phyloP scores from a whole-genome alignment of 1,140 invertebrate species.

The honey bee (Apis mellifera) region DNA sequence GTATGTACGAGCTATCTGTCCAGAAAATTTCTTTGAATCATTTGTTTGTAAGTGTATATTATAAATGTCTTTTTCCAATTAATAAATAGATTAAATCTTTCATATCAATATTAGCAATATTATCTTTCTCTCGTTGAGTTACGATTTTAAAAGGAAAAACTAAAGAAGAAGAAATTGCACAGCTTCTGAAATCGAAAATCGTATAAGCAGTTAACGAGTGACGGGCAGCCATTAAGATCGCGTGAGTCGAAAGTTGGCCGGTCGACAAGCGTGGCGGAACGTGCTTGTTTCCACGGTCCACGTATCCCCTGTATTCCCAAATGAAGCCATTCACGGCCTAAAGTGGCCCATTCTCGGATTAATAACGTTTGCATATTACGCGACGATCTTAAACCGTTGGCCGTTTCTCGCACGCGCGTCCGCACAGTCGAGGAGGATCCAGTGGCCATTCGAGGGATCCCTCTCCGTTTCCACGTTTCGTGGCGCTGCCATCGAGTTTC shows the following conservation, averaged over 20 bases:
- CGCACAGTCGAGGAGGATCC: not conserved
- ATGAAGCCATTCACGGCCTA: slow-evolving; percentile 25
- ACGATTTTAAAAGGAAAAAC: too few species aligned
- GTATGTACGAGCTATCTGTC: too few species aligned
- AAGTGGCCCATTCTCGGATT: slow-evolving; percentile 55
- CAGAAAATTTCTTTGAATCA: too few species aligned
- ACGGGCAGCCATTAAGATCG: not conserved
- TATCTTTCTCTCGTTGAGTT: too few species aligned
- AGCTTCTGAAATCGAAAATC: too few species aligned
- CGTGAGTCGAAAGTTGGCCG: slow-evolving; percentile 4
- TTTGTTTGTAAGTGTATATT: too few species aligned
- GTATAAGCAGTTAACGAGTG: slow-evolving; percentile 2
- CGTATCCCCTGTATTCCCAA: not conserved
- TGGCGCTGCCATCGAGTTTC: too few species aligned
- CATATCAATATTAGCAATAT: too few species aligned
- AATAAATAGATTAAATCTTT: too few species aligned
- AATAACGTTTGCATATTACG: slow-evolving; percentile 50
- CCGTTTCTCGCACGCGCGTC: slow-evolving; percentile 32
- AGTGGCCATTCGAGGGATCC: too few species aligned
- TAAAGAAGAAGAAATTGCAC: not conserved
- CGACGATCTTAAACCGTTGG: slow-evolving; percentile 44
- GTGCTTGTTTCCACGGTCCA: slow-evolving; percentile 3
- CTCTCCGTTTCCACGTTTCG: too few species aligned
- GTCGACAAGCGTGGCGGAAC: not conserved
- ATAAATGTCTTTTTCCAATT: too few species aligned